Base-by-base conservation (phyloP, 2,888 invertebrate species). In the Loripinus fragilis region DNA sequence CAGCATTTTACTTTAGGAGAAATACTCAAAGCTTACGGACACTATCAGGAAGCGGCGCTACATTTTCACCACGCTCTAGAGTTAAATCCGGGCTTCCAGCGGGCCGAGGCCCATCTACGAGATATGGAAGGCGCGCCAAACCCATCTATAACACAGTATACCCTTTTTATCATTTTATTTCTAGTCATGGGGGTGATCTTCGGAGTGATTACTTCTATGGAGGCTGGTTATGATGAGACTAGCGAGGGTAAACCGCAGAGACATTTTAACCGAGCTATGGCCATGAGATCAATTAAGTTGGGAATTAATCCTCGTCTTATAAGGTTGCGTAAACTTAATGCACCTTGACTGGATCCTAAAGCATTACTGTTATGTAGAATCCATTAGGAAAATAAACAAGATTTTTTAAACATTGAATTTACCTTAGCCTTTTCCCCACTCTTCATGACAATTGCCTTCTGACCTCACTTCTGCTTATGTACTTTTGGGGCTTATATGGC, bases 1-100 rank as follows among this genome's bases (percentile, higher is more conserved):
- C 97, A 97, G 94, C 97, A 97, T 94, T 97, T 97, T 93, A 97
- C 97, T 8, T 95, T 98, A 73, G 97, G 97, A 8, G 97, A 98
- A 94, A 97, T 98, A 93, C 97, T 97, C 92, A 97, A 97, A 94
- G 97, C 97, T 0, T 97, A 97, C 91, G 97, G 97, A 87, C 97
- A 97, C 92, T 97, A 97, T 94, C 96, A 97, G 94, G 97, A 97
- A 94, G 97, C 97, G 50, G 95, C 96, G 50, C 95, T 97, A 82
- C 97, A 97, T 94, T 95, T 97, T 84, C 95, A 96, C 87, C 97
- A 97, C 91, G 96, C 97, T 35, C 94, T 97, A 70, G 97, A 97
- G 92, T 94, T 97, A 79, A 96, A 97, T 94, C 97, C 97, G 60
- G 97, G 96, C 87, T 97, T 97, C 93, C 96, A 96, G 89, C 97